A percentile compares a stretch with the other conserved stretches of the same genome.
Evolutionary conservation across 2,113 vertebrate species (phyloP).

Genomic region (Elgaria multicarinata): DNA sequence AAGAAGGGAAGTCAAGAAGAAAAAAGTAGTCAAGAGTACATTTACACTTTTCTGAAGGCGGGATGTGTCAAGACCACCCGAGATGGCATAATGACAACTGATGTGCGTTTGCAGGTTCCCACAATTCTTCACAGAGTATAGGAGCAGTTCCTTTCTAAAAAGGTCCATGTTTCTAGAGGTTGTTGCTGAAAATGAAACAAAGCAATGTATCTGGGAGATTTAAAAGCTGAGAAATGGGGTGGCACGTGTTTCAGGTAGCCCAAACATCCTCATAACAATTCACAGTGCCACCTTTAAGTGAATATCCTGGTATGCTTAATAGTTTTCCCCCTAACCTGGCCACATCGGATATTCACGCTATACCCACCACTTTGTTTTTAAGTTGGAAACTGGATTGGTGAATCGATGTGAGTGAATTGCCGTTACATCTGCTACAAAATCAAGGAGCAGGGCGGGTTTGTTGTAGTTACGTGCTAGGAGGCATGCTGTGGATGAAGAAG

Average conservation of each 20-base stretch:
- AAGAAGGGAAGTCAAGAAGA: background rate
- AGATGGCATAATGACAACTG: background rate
- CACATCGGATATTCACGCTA: background rate
- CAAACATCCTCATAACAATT: background rate
- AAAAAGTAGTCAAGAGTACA: background rate
- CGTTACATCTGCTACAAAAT: too few species aligned
- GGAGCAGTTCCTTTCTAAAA: background rate
- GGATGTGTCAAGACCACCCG: background rate
- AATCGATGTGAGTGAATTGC: background rate
- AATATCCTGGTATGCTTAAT: background rate
- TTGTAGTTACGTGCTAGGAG: too few species aligned
- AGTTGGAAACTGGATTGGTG: background rate
- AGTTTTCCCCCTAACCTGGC: background rate
- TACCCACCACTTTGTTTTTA: background rate
- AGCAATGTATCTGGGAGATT: background rate
- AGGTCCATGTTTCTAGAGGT: background rate
- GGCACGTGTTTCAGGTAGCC: background rate
- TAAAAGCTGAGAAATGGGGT: background rate
- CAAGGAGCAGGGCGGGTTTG: too few species aligned
- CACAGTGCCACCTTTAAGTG: background rate
- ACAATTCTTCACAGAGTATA: background rate
- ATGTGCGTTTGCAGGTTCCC: background rate
- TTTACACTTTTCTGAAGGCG: background rate
- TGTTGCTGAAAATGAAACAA: background rate
- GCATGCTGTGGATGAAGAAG: too few species aligned